Evolutionary conservation across 2,113 vertebrate genomes (phyloP).

Genomic region (Aramus guarauna): DNA sequence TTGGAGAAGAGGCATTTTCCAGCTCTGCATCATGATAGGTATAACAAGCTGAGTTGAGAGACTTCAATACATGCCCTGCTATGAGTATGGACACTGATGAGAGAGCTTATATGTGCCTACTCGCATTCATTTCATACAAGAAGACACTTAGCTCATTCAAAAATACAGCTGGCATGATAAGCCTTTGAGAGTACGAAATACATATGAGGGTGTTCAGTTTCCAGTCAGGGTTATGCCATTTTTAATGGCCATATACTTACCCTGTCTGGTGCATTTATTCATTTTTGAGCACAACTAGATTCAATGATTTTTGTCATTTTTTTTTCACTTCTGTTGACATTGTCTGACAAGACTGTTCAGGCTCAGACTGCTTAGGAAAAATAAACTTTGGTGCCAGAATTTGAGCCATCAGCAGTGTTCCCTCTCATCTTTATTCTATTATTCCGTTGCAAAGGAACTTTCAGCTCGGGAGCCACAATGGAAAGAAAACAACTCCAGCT

Average conservation of each 20-base stretch:
- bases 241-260: slow-evolving; percentile 52
- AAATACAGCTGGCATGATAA: slow-evolving; percentile 62
- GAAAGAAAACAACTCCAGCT: slow-evolving; percentile 20
- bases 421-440: slow-evolving; percentile 61
- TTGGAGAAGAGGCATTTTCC: slow-evolving; percentile 54
- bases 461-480: slow-evolving; percentile 34
- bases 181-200: slow-evolving; percentile 49
- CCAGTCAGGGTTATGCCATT: slow-evolving; percentile 58
- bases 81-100: slow-evolving; percentile 51
- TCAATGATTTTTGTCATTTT: slow-evolving; percentile 54
- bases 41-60: slow-evolving; percentile 57
- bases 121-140: slow-evolving; percentile 47
- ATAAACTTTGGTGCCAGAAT: slow-evolving; percentile 57
- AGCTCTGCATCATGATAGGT: slow-evolving; percentile 57
- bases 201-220: slow-evolving; percentile 47
- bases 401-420: slow-evolving; percentile 41
- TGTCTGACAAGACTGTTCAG: slow-evolving; percentile 56
- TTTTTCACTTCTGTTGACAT: slow-evolving; percentile 57
- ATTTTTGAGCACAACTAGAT: slow-evolving; percentile 42
- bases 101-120: slow-evolving; percentile 48
- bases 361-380: slow-evolving; percentile 43
- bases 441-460: slow-evolving; percentile 53
- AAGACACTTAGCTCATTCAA: slow-evolving; percentile 58
- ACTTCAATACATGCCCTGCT: slow-evolving; percentile 21
- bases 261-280: slow-evolving; percentile 60